Evolutionary conservation across 2,797 vertebrate genomes (phyloP), one percentile per base, ranked within the genome.

Genomic region (Phataginus tetradactyla): DNA sequence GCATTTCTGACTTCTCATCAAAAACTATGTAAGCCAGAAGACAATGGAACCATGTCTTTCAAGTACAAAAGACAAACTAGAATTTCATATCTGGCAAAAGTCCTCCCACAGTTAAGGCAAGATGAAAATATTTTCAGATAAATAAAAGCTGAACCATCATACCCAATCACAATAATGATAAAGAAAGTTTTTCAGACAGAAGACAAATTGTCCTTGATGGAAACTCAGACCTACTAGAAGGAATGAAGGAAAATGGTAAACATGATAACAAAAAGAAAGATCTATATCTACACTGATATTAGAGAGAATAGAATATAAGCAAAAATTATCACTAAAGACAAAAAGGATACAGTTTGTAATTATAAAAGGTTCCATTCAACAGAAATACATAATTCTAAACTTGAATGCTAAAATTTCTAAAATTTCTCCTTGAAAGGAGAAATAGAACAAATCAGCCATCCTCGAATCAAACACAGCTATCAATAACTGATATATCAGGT

Each of bases 211-310:
- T 6, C 9, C 9, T 37, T 9, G 8, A 34, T 1, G 29, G 85
- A 45, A 55, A 21, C 45, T 17, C 4, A 11, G 45, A 13, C 6
- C 68, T 51, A 7, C 49, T 3, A 10, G 14, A 13, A 49, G 18
- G 68, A 55, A 74, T 7, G 4, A 64, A 55, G 37, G 13, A 23
- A 53, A 66, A 8, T 11, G 15, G 21, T 15, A 17, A 55, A 42
- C 6, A 13, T 3, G 34, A 15, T 0, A 6, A 11, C 32, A 12
- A 3, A 17, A 66, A 9, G 21, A 15, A 45, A 68, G 85, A 3
- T 6, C 20, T 1, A 1, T 6, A 12, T 66, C 59, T 14, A 18
- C 0, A 11, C 1, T 20, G 12, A 7, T 4, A 13, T 23, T 3
- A 20, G 84, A 39, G 42, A 23, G 34, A 63, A 13, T 0, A 53